Evolutionary conservation across 2,888 invertebrate genomes (phyloP), one percentile per base, ranked within the genome.

Genomic region (Chironomus riparius): DNA sequence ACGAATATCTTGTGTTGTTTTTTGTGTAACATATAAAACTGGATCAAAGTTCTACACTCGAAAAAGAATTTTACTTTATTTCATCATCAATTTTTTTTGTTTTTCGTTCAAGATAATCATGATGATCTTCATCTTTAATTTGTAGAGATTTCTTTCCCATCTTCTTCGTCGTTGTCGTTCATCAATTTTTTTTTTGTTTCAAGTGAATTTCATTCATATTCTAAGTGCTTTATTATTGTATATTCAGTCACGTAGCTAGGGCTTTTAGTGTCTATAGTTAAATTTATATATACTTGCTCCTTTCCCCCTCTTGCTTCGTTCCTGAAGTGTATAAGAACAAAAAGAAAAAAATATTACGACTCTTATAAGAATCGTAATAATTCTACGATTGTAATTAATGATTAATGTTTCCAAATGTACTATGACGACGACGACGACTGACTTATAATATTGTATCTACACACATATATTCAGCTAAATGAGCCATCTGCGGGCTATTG

Each of bases 341-440:
- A 38, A 38, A 38, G 4, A 10, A 6, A 28, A 6, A 28, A 38
- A 38, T 38, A 38, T 38, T 38, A 38, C 38, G 38, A 38, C 38
- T 38, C 38, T 38, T 38, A 38, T 38, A 56, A 56, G 50, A 72
- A 62, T 28, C 47, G 56, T 56, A 47, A 15, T 18, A 38, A 4
- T 24, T 15, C 28, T 70, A 70, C 71, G 72, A 65, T 74, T 74
- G 61, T 74, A 74, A 74, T 74, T 74, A 74, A 74, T 74, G 74
- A 74, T 74, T 74, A 74, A 74, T 74, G 72, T 73, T 65, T 62
- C 18, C 47, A 73, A 73, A 47, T 47, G 28, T 38, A 38, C 38
- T 38, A 73, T 24, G 48, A 62, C 38, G 18, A 73, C 47, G 13
- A 13, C 38, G 18, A 73, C 62, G 13, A 13, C 24, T 15, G 38